Base-by-base conservation (phyloP, 1,140 invertebrate species). In the Pentalonia nigronervosa region DNA sequence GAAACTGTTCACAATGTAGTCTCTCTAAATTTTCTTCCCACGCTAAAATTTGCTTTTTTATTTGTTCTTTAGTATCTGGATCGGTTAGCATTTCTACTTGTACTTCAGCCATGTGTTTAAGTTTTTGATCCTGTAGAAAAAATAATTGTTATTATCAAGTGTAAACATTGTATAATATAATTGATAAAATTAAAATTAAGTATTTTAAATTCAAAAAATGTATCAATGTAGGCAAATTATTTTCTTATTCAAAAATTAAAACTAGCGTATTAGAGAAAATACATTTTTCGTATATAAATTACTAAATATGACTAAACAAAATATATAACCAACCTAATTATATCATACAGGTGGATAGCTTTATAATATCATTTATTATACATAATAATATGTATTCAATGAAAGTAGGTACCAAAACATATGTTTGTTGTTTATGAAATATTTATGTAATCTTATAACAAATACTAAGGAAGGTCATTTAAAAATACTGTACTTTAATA, bases 11-110 rank as follows among this genome's bases (percentile, higher is more conserved):
- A 95, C 99, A 99, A 95, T 99, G 98, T 94, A 99, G 96, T 94
- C 98, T 97, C 95, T 99, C 99, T 87, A 99, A 96, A 95, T 99
- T 99, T 95, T 99, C 99, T 94, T 99, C 99, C 98, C 98, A 99
- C 95, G 98, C 98, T 90, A 98, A 96, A 95, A 99, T 99, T 96
- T 99, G 98, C 95, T 97, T 97, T 94, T 97, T 97, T 90, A 99
- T 97, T 95, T 99, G 98, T 94, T 98, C 97, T 94, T 98, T 97
- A 91, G 97, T 98, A 94, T 99, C 98, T 47, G 97, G 96, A 95
- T 99, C 98, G 34, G 98, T 97, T 47, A 99, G 98, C 36, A 99
- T 98, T 6, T 98, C 98, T 95, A 99, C 97, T 95, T 99, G 98
- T 94, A 99, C 96, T 95, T 99, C 98, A 14, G 98, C 98, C 98